Evolutionary conservation across 2,113 vertebrate genomes (phyloP).

Genomic region (Carlito syrichta): DNA sequence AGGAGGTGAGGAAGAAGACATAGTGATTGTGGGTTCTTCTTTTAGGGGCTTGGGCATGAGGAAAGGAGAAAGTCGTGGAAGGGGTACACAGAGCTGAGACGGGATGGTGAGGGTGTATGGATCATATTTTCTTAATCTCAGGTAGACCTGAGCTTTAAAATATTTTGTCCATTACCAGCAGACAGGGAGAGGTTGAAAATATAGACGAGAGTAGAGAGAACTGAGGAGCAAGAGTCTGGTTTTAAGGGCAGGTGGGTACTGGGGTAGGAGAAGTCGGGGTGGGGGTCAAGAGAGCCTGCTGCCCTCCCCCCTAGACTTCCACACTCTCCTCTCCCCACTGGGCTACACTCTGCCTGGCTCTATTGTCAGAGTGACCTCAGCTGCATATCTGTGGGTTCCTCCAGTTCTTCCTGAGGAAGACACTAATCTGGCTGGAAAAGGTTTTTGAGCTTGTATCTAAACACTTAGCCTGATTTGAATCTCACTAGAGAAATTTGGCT

Average conservation of each 20-base stretch:
- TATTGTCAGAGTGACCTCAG: neutral
- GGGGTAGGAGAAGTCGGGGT: too few relatives aligned
- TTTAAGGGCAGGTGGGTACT: neutral
- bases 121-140: neutral
- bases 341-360: fast-evolving
- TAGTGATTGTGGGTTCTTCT: too few relatives aligned
- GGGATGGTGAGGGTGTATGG: fast-evolving
- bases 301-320: neutral
- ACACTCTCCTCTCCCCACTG: neutral
- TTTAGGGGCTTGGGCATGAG: neutral
- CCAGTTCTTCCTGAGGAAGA: neutral
- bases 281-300: neutral
- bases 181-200: neutral
- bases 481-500: neutral
- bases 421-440: neutral
- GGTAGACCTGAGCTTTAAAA: neutral
- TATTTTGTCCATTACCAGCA: neutral
- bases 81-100: neutral
- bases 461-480: neutral
- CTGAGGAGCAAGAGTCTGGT: neutral
- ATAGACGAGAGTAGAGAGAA: neutral
- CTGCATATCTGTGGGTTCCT: neutral
- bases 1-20: too few relatives aligned
- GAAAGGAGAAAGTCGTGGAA: neutral
- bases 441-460: neutral